phyloP scores from a whole-genome alignment of 2,888 invertebrate species.

The Rotaria socialis region DNA sequence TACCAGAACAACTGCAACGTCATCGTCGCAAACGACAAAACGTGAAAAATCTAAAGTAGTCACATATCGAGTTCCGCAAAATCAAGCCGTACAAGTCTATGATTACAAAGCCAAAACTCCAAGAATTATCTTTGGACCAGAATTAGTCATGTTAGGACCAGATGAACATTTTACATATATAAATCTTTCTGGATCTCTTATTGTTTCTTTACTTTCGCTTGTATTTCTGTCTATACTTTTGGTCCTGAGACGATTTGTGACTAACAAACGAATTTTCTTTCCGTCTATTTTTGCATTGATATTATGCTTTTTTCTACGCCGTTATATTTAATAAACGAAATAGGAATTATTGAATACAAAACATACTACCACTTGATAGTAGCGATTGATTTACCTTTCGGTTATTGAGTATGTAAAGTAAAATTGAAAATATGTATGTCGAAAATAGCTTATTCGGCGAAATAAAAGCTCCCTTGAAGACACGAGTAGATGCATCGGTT shows the following conservation, averaged over 20 bases:
- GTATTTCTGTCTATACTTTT: neutral
- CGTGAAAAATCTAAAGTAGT: conserved; percentile 59
- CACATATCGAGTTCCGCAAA: conserved; percentile 62
- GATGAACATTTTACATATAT: neutral
- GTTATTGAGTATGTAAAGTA: too few relatives aligned
- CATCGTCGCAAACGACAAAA: neutral
- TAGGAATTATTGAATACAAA: too few relatives aligned
- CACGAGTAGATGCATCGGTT: too few relatives aligned
- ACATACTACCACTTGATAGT: too few relatives aligned
- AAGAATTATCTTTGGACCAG: neutral
- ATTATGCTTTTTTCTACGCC: too few relatives aligned
- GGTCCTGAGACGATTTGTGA: neutral
- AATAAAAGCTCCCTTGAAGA: too few relatives aligned
- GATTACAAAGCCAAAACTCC: conserved; percentile 62
- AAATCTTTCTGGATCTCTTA: neutral
- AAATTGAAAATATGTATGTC: too few relatives aligned
- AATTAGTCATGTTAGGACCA: neutral
- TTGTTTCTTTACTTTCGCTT: neutral
- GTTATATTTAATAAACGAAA: too few relatives aligned
- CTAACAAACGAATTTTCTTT: too few relatives aligned
- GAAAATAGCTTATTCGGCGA: too few relatives aligned
- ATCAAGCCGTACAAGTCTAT: conserved; percentile 63
- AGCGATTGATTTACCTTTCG: too few relatives aligned
- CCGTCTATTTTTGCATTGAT: too few relatives aligned
- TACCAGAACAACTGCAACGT: conserved; percentile 47